phyloP scores from a whole-genome alignment of 2,797 vertebrate genomes.

The Brotogeris chrysoptera region DNA sequence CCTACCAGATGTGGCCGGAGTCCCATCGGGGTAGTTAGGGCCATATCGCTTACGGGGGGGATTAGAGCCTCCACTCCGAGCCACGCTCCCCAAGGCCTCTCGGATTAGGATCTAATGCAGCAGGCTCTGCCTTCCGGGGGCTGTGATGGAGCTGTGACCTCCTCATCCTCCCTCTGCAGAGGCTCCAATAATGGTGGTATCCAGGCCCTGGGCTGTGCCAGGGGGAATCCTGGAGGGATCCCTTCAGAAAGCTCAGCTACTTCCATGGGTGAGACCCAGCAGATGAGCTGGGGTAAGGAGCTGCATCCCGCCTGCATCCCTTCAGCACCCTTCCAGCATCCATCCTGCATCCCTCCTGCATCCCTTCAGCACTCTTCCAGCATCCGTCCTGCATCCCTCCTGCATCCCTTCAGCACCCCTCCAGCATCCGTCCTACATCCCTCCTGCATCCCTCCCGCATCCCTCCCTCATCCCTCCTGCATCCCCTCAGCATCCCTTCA shows the following conservation, averaged over 20 bases:
- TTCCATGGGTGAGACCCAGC: not conserved
- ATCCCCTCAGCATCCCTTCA: no score
- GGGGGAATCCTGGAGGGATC: not conserved
- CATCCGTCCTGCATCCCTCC: not conserved
- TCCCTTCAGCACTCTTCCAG: not conserved
- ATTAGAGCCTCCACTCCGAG: conserved; percentile 63
- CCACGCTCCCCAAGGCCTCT: conserved; percentile 63
- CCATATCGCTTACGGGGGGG: conserved; percentile 69
- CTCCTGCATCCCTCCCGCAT: no score
- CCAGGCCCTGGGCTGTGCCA: not conserved
- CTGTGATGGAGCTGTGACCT: conserved; percentile 50
- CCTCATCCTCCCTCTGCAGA: conserved; percentile 42
- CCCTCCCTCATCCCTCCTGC: no score
- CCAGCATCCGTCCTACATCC: not conserved
- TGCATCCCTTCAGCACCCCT: no score
- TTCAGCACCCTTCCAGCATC: not conserved
- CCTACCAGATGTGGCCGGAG: conserved; percentile 66
- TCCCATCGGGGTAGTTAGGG: conserved; percentile 66
- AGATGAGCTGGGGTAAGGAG: not conserved
- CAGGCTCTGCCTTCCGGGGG: conserved; percentile 47
- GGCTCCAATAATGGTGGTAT: not conserved
- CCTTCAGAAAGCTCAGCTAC: not conserved
- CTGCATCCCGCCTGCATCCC: not conserved
- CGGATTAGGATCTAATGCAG: conserved; percentile 86
- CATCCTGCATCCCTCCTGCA: not conserved